These are phyloP conservation scores for Hirtodrosophila trivittata DNA, from an alignment of 2,888 invertebrate species.

Conservation along the genomic window DNA sequence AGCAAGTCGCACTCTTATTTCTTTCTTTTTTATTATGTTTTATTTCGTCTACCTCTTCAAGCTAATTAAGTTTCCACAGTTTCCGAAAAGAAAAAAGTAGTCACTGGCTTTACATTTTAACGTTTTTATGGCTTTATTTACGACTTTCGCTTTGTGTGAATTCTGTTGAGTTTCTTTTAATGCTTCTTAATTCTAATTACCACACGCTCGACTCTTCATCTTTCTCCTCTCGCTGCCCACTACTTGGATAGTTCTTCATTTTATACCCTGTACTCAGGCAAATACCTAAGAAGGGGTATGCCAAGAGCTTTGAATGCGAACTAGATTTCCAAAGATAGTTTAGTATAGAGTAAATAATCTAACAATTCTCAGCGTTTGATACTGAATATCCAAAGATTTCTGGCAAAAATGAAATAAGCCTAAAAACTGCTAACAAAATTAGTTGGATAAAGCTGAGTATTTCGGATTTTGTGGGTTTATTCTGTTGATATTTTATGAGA, in stretches of 20 bases:
- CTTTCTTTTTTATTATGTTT: conserved; percentile 2
- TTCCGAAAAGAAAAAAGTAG: conserved; percentile 35
- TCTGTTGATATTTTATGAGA: too few species aligned
- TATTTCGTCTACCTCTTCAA: conserved; percentile 36
- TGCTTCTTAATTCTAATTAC: conserved; percentile 76
- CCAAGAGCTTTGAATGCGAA: too few species aligned
- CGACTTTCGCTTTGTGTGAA: conserved; percentile 69
- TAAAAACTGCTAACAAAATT: too few species aligned
- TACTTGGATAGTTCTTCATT: conserved; percentile 23
- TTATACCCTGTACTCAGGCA: conserved; percentile 23
- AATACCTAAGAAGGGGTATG: too few species aligned
- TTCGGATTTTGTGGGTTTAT: too few species aligned
- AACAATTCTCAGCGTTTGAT: too few species aligned
- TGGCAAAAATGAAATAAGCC: too few species aligned
- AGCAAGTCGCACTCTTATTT: conserved; percentile 43
- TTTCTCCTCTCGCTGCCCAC: conserved; percentile 50
- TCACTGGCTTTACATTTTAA: conserved; percentile 67
- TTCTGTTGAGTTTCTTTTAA: conserved; percentile 65
- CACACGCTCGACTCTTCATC: conserved; percentile 68
- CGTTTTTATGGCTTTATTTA: conserved; percentile 73
- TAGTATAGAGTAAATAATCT: too few species aligned
- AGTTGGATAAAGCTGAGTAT: too few species aligned
- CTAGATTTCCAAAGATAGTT: too few species aligned
- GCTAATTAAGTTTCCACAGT: conserved; percentile 76
- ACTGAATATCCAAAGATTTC: too few species aligned